Evolutionary conservation across 2,888 invertebrate genomes (phyloP).

Genomic region (Agapostemon virescens): DNA sequence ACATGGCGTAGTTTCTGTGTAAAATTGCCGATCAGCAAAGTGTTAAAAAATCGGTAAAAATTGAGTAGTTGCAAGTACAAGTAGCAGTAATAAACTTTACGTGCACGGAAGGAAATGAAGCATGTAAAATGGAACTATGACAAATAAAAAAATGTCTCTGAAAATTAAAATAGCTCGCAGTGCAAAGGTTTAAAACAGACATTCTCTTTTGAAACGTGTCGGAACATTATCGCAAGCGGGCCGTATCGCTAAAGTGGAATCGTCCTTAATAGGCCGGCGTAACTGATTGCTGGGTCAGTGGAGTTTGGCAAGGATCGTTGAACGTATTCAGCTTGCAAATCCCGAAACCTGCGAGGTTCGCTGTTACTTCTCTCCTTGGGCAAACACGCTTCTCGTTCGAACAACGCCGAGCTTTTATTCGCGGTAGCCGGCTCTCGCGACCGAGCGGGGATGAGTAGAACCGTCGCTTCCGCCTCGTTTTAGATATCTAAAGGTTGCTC

Average conservation of each 20-base stretch:
- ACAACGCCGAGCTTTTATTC: constrained; percentile 13
- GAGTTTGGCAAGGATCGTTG: constrained; percentile 11
- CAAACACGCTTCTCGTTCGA: background rate
- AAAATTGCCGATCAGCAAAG: no score
- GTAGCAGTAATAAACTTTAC: no score
- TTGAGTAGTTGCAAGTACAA: no score
- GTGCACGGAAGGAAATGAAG: no score
- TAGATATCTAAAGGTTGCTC: constrained; percentile 10
- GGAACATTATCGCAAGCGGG: no score
- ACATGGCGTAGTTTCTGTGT: no score
- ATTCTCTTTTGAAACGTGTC: no score
- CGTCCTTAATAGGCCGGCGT: background rate
- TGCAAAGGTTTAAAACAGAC: no score
- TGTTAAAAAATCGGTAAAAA: no score
- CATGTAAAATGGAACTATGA: no score
- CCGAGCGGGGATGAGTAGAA: background rate
- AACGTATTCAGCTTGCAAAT: constrained; percentile 8
- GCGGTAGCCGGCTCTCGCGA: background rate
- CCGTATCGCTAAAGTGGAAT: background rate
- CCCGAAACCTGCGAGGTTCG: background rate
- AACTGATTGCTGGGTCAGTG: background rate
- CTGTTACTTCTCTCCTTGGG: constrained; percentile 21
- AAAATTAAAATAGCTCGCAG: no score
- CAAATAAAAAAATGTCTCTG: no score
- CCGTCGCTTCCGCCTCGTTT: constrained; percentile 22